These are phyloP conservation scores for Camponotus floridanus DNA, from an alignment of 1,140 invertebrate genomes.

Conservation along the genomic window DNA sequence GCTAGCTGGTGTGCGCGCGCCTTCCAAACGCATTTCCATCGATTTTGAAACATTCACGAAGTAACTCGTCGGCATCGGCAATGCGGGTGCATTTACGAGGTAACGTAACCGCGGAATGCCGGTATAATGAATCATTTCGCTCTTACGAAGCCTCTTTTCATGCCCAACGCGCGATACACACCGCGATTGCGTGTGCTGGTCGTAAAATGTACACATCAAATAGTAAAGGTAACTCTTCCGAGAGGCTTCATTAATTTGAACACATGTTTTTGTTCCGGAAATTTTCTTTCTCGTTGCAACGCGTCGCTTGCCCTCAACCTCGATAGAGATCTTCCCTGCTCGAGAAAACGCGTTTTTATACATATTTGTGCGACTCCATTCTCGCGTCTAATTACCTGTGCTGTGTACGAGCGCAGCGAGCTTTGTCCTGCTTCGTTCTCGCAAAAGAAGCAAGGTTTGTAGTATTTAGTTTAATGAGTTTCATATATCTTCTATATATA, in stretches of 20 bases:
- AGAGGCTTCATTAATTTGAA: constrained; percentile 45
- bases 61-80: neutral
- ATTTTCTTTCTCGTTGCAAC: neutral
- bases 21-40: constrained; percentile 40
- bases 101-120: constrained; percentile 9
- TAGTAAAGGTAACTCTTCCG: neutral
- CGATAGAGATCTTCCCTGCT: neutral
- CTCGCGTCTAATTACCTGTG: constrained; percentile 14
- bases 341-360: neutral
- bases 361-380: constrained; percentile 16
- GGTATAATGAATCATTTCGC: constrained; percentile 55
- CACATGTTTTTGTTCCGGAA: constrained; percentile 6
- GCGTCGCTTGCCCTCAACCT: neutral
- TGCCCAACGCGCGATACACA: constrained; percentile 4
- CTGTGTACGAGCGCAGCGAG: neutral
- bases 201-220: constrained; percentile 16
- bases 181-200: constrained; percentile 12
- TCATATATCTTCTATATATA: neutral
- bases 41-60: constrained; percentile 40
- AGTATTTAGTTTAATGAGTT: neutral
- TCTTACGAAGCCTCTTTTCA: constrained; percentile 37
- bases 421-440: neutral
- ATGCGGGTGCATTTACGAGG: constrained; percentile 17
- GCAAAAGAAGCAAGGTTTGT: neutral
- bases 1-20: neutral